phyloP scores from a whole-genome alignment of 2,113 vertebrate species.

The Athene cunicularia region DNA sequence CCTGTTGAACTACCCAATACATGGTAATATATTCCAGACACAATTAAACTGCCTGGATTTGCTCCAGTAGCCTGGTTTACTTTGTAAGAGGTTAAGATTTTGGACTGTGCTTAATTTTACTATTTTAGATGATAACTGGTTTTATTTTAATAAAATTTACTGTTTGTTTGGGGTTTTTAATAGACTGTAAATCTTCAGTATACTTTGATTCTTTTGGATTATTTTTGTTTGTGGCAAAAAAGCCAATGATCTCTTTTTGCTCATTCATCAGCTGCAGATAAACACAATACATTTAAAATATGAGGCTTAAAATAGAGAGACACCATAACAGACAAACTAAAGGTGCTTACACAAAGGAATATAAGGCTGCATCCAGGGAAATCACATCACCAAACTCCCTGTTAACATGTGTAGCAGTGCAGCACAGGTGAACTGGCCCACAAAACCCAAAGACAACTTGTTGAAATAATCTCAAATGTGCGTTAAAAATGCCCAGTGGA shows the following conservation, averaged over 20 bases:
- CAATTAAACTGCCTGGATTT: background rate
- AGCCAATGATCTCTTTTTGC: background rate
- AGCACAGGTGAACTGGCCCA: background rate
- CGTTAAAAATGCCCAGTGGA: background rate
- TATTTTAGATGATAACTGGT: background rate
- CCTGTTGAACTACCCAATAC: background rate
- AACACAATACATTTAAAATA: background rate
- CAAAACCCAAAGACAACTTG: background rate
- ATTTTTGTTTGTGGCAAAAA: background rate
- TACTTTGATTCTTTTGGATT: background rate
- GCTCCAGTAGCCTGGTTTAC: background rate
- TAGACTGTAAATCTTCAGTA: background rate
- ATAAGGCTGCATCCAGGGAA: background rate
- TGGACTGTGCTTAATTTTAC: background rate
- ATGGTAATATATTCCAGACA: background rate
- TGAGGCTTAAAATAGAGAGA: background rate
- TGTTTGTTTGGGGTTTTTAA: background rate
- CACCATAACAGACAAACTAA: background rate
- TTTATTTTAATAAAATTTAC: background rate
- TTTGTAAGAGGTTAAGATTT: background rate
- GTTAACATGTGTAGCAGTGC: background rate
- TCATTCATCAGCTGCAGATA: background rate
- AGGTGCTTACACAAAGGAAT: background rate
- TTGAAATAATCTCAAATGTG: background rate
- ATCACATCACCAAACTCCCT: background rate